Evolutionary conservation across 2,113 vertebrate genomes (phyloP).

Genomic region (Arvicanthis niloticus): DNA sequence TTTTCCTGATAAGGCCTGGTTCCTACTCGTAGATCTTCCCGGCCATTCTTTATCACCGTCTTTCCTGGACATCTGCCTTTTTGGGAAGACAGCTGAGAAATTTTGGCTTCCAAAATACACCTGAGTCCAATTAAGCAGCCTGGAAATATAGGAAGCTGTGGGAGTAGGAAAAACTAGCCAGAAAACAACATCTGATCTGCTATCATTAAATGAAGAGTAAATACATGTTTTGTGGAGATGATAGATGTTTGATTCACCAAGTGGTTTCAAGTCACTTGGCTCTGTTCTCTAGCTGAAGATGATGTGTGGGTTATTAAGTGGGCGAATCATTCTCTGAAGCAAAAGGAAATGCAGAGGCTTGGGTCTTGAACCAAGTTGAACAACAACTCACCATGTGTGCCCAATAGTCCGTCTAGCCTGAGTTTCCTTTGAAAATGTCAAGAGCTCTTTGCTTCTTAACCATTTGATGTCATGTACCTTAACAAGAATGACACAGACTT

Average conservation of each 20-base stretch:
- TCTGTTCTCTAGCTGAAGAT: constrained; percentile 29
- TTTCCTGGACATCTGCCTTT: constrained; percentile 60
- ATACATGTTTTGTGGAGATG: constrained; percentile 31
- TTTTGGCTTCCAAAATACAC: constrained; percentile 71
- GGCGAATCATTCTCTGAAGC: constrained; percentile 18
- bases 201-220: constrained; percentile 63
- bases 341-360: neutral
- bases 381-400: accelerated
- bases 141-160: neutral
- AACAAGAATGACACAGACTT: neutral
- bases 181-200: constrained; percentile 31
- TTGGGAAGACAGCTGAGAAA: constrained; percentile 38
- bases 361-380: neutral
- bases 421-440: neutral
- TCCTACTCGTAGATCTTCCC: neutral
- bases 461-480: neutral
- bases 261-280: constrained; percentile 48
- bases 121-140: constrained; percentile 66
- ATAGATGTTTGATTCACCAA: constrained; percentile 61
- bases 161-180: constrained; percentile 26
- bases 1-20: neutral
- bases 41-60: neutral
- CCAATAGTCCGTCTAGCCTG: neutral
- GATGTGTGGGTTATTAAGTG: neutral
- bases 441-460: neutral